phyloP scores from a whole-genome alignment of 2,888 invertebrate species.

The Coelopa pilipes region DNA sequence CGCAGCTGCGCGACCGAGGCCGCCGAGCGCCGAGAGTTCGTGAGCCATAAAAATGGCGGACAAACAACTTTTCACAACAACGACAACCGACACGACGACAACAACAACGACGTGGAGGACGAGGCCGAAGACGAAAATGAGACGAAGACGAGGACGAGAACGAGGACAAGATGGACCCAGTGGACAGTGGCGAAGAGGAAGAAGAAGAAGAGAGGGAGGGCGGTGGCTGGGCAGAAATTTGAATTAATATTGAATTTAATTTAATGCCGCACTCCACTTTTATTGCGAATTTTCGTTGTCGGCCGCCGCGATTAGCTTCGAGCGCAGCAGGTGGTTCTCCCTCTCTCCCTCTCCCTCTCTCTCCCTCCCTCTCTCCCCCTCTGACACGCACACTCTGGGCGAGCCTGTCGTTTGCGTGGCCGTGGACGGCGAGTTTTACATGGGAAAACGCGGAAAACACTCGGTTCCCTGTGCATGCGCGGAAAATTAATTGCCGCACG shows the following conservation, averaged over 20 bases:
- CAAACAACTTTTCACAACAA: no score
- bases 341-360: not conserved
- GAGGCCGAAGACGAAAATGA: no score
- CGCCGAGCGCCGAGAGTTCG: no score
- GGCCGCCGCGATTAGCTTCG: not conserved
- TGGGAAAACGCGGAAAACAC: not conserved
- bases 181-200: no score
- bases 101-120: no score
- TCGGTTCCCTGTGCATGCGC: conserved; percentile 20
- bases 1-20: no score
- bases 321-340: not conserved
- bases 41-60: no score
- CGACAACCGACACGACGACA: no score
- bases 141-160: no score
- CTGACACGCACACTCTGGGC: not conserved
- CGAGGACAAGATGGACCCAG: no score
- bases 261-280: not conserved
- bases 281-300: not conserved
- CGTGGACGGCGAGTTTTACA: conserved; percentile 4
- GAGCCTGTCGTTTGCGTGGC: not conserved
- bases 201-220: no score
- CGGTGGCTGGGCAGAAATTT: not conserved
- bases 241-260: conserved; percentile 9
- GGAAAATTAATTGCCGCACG: conserved; percentile 31
- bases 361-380: not conserved